Evolutionary conservation across 2,888 invertebrate species (phyloP).

Genomic region (Lasioglossum malachurum): DNA sequence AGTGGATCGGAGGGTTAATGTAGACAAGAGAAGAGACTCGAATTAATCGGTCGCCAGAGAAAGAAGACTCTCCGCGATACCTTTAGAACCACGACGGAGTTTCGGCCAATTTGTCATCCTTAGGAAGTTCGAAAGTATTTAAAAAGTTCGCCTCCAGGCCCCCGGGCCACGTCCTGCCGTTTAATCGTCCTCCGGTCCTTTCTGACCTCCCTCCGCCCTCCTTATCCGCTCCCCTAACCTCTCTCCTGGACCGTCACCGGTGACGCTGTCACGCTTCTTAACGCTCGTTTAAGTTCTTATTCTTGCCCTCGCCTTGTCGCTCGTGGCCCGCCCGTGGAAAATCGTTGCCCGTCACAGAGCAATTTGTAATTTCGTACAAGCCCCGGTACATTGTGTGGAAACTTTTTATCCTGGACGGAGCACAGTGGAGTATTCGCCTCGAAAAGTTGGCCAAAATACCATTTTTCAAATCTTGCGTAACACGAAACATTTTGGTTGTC

Average conservation of each 20-base stretch:
- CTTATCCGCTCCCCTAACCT: not conserved
- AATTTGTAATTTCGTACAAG: constrained; percentile 51
- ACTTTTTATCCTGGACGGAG: not conserved
- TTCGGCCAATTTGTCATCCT: constrained; percentile 83
- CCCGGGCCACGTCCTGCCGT: constrained; percentile 74
- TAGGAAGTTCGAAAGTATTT: constrained; percentile 83
- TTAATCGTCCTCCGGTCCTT: constrained; percentile 71
- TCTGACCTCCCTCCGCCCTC: constrained; percentile 35
- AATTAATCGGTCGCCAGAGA: constrained; percentile 67
- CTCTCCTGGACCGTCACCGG: constrained; percentile 13
- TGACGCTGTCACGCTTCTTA: constrained; percentile 59
- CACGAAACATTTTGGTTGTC: too few relatives aligned
- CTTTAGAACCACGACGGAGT: constrained; percentile 62
- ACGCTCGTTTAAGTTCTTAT: constrained; percentile 53
- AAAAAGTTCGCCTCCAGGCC: constrained; percentile 80
- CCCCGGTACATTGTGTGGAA: not conserved
- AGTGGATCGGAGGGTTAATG: constrained; percentile 25
- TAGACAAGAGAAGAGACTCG: constrained; percentile 53
- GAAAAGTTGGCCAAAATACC: too few relatives aligned
- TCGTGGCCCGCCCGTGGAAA: not conserved
- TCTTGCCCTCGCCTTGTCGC: constrained; percentile 8
- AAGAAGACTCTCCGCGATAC: constrained; percentile 54
- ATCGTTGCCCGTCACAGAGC: constrained; percentile 35
- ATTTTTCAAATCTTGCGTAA: too few relatives aligned
- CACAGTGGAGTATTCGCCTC: too few relatives aligned